Evolutionary conservation across 2,888 invertebrate species (phyloP).

Genomic region (Sphaerophoria taeniata): DNA sequence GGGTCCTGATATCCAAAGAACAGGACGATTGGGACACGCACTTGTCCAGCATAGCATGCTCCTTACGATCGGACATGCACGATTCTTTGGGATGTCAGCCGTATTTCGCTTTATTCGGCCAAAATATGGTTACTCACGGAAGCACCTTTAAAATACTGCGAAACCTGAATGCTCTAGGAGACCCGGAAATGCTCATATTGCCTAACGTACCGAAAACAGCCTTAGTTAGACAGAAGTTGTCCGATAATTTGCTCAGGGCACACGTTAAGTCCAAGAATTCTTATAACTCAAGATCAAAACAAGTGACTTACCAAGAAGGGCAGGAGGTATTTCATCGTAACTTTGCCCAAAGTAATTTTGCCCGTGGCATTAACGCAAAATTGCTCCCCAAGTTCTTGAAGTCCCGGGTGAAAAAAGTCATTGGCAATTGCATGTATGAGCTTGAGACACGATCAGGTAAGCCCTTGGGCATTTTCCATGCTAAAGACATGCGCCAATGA

Average conservation of each 20-base stretch:
- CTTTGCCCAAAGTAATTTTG: too few species aligned
- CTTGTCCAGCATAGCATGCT: constrained; percentile 13
- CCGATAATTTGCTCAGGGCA: background rate
- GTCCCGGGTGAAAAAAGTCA: too few species aligned
- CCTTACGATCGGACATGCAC: constrained; percentile 17
- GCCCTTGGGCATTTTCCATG: too few species aligned
- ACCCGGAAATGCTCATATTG: constrained; percentile 21
- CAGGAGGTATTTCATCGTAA: too few species aligned
- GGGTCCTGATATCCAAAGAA: constrained; percentile 7
- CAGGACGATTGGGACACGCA: constrained; percentile 25
- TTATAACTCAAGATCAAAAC: too few species aligned
- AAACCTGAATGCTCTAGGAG: constrained; percentile 4
- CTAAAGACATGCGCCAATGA: too few species aligned
- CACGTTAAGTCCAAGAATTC: background rate
- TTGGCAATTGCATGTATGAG: too few species aligned
- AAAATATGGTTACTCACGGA: constrained; percentile 25
- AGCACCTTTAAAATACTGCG: constrained; percentile 12
- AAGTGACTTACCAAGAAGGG: too few species aligned
- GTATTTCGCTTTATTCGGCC: constrained; percentile 27
- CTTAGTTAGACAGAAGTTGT: background rate
- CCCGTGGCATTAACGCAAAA: too few species aligned
- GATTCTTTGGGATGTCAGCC: constrained; percentile 28
- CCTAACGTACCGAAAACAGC: too few species aligned
- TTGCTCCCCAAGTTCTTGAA: too few species aligned
- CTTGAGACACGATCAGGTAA: too few species aligned